phyloP scores from a whole-genome alignment of 2,797 vertebrate genomes.

The Diplodus sargus region DNA sequence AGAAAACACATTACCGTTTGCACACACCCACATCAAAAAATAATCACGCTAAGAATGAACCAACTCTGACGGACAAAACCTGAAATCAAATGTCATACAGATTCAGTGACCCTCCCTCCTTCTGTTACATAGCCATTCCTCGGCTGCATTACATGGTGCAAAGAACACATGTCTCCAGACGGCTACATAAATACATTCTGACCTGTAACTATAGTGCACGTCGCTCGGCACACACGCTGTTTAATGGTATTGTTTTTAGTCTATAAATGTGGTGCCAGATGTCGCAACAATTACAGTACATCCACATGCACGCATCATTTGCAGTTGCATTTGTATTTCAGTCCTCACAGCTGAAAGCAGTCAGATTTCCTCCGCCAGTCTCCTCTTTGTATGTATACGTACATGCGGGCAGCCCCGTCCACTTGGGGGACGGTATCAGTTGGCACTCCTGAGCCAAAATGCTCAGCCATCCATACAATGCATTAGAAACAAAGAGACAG shows the following conservation, averaged over 20 bases:
- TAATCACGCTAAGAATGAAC: slow-evolving; percentile 20
- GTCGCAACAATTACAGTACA: slow-evolving; percentile 19
- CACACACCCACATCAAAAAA: slow-evolving; percentile 5
- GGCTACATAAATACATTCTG: slow-evolving; percentile 59
- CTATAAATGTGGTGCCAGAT: slow-evolving; percentile 15
- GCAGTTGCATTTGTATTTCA: slow-evolving; percentile 25
- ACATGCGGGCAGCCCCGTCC: slow-evolving; percentile 17
- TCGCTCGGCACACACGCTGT: slow-evolving; percentile 18
- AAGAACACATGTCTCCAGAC: slow-evolving; percentile 54
- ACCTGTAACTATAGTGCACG: slow-evolving; percentile 25
- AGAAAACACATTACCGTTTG: background rate
- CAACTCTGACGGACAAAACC: slow-evolving; percentile 24
- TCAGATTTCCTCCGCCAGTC: background rate
- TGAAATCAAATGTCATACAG: slow-evolving; percentile 24
- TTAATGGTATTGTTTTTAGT: slow-evolving; percentile 35
- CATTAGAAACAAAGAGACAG: slow-evolving; percentile 58
- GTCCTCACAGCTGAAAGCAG: slow-evolving; percentile 24
- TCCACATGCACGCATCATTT: slow-evolving; percentile 22
- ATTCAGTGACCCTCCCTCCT: slow-evolving; percentile 41
- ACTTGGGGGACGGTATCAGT: slow-evolving; percentile 37
- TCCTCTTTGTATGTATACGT: background rate
- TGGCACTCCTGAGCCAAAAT: slow-evolving; percentile 37
- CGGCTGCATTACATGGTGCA: slow-evolving; percentile 56
- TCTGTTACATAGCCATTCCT: slow-evolving; percentile 68
- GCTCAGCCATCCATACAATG: slow-evolving; percentile 50